Conservation (phyloP, 2,113 vertebrate species). For the Corythoichthys haematopterus region DNA sequence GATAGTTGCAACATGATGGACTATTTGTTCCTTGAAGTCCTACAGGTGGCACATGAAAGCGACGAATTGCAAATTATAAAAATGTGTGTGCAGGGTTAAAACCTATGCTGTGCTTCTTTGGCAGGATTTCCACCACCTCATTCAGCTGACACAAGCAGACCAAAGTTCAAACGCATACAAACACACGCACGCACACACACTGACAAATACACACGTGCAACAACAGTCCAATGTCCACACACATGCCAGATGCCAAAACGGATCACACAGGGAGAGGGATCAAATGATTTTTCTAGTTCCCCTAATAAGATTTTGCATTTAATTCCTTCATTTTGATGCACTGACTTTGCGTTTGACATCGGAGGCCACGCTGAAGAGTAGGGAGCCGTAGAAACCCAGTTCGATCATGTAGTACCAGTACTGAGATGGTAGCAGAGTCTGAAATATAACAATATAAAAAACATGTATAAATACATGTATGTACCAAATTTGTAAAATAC, state of each 20-base stretch:
- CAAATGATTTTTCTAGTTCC: not conserved
- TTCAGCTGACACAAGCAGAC: slow-evolving; percentile 35
- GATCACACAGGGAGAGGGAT: slow-evolving; percentile 12
- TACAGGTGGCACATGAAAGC: slow-evolving; percentile 31
- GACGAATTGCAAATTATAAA: not conserved
- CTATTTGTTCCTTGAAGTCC: slow-evolving; percentile 94
- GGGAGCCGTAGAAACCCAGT: slow-evolving; percentile 87
- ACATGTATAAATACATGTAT: not conserved
- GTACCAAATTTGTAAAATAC: not conserved
- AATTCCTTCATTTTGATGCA: not conserved
- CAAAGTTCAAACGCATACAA: slow-evolving; percentile 41
- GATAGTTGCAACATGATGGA: slow-evolving; percentile 93
- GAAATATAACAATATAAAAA: slow-evolving; percentile 11
- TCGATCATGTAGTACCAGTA: slow-evolving; percentile 98
- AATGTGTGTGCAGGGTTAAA: not conserved
- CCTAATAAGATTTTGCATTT: not conserved
- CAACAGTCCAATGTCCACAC: slow-evolving; percentile 50
- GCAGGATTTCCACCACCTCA: slow-evolving; percentile 14
- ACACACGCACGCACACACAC: slow-evolving; percentile 20
- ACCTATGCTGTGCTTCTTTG: slow-evolving; percentile 13
- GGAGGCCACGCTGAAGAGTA: slow-evolving; percentile 90
- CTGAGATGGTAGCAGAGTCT: slow-evolving; percentile 82
- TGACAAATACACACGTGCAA: slow-evolving; percentile 30
- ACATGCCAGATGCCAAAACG: slow-evolving; percentile 22
- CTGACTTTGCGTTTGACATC: slow-evolving; percentile 93